Base-by-base conservation (phyloP, 2,797 vertebrate genomes). In the Buceros bicornis region DNA sequence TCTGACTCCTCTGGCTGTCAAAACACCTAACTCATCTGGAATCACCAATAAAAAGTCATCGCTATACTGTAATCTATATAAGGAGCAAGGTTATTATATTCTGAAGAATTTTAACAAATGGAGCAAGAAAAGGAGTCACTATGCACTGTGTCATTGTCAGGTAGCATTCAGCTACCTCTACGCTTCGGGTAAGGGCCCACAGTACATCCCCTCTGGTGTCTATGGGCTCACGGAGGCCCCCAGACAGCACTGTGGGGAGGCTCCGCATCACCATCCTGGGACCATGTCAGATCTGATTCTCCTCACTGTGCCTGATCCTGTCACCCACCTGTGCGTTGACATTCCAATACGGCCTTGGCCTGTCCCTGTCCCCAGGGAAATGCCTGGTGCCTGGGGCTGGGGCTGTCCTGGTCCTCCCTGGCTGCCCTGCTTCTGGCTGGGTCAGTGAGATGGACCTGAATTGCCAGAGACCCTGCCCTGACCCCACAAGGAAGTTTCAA, bases 251-350 rank as follows among this genome's bases (percentile, higher is more conserved):
- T 50, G 61, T 1, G 5, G 28, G 25, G 8, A 28, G 54, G 35
- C 6, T 24, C 12, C 40, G 22, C 18, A 67, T 1, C 2, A 53
- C 11, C 26, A 12, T 24, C 33, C 42, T 4, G 7, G 37, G 47
- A 25, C 35, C 25, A 9, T 3, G 17, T 29, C 54, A 47, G 16
- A 62, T 6, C 4, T 2, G 8, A 20, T 16, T 37, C 24, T 16
- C 21, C 7, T 5, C 62, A 65, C 3, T 0, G 0, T 0, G 2
- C 22, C 42, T 60, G 29, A 81, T 7, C 40, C 21, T 31, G 50
- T 61, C 22, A 60, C 2, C 6, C 8, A 6, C 3, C 7, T 1
- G 0, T 20, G 48, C 47, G 20, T n/a, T 0, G 0, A 47, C 21
- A 29, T 26, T 43, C n/a, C 29, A 18, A 7, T 2, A 5, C 48